Percentiles rank a stretch among this genome's conserved stretches.
These are phyloP conservation scores for Gallinago paraguaiae DNA, from an alignment of 2,113 vertebrate genomes.

Conservation along the genomic window DNA sequence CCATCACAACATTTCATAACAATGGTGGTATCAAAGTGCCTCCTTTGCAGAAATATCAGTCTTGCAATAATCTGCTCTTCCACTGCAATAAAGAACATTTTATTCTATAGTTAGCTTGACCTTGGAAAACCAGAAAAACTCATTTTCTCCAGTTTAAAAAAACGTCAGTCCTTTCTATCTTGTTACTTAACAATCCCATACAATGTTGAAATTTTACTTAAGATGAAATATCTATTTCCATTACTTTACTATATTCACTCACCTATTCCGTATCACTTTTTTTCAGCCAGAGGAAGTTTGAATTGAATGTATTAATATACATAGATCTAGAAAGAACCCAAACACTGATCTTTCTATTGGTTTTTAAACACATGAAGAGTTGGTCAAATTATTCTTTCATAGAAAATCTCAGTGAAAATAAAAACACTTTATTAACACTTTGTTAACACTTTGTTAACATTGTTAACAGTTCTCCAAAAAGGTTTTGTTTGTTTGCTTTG, in stretches of 20 bases:
- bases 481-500: background rate
- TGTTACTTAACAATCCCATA: slow-evolving; percentile 1
- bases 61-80: background rate
- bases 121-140: background rate
- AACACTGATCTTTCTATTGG: background rate
- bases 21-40: background rate
- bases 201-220: background rate
- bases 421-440: background rate
- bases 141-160: background rate
- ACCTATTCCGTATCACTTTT: background rate
- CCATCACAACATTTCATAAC: background rate
- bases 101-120: background rate
- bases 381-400: background rate
- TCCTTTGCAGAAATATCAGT: background rate
- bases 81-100: background rate
- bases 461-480: background rate
- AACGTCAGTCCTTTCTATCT: background rate
- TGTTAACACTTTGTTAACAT: background rate
- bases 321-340: background rate
- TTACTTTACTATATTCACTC: background rate
- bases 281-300: background rate
- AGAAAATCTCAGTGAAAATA: background rate
- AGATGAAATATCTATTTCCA: background rate
- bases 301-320: background rate
- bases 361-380: background rate